Conservation (phyloP, 2,113 vertebrate species). For the Lophotis ruficrista region DNA sequence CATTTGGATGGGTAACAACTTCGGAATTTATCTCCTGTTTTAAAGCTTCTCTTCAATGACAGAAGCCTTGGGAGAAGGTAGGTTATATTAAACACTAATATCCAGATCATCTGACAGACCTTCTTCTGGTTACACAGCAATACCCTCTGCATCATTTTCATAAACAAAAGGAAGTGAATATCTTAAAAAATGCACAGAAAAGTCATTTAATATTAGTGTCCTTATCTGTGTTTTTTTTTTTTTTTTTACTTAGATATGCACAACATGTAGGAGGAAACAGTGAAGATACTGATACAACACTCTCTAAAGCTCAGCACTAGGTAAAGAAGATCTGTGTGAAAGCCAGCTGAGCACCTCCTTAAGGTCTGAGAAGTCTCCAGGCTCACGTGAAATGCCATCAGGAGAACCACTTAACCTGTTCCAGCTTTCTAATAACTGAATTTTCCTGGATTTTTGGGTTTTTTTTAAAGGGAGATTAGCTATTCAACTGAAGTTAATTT, state of each 20-base stretch:
- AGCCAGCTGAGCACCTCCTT: background rate
- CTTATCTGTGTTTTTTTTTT: background rate
- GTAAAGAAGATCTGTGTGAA: background rate
- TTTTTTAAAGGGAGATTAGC: background rate
- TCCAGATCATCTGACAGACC: background rate
- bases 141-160: background rate
- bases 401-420: background rate
- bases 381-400: background rate
- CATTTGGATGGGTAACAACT: background rate
- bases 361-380: background rate
- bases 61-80: background rate
- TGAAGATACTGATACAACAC: background rate
- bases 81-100: background rate
- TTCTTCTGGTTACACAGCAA: background rate
- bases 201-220: background rate
- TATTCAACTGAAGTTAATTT: conserved; percentile 23
- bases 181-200: background rate
- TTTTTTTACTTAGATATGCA: background rate
- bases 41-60: background rate
- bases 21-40: background rate
- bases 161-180: background rate
- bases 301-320: background rate
- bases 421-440: background rate
- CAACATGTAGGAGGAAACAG: background rate
- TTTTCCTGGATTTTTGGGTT: background rate